Conservation (phyloP, 2,113 vertebrate species). For the Balaeniceps rex region DNA sequence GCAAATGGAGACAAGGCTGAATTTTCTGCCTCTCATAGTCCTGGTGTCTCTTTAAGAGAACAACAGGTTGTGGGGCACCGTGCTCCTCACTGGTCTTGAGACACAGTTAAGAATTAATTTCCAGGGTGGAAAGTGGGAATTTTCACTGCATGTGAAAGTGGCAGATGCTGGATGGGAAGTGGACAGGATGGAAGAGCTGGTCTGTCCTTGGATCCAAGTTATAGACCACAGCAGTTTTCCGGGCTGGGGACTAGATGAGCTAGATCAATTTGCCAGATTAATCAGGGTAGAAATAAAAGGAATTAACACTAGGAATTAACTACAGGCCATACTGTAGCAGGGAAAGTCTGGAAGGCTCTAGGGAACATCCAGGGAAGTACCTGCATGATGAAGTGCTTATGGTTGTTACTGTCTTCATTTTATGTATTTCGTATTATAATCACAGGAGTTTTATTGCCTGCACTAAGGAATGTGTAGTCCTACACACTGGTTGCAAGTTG, state of each 20-base stretch:
- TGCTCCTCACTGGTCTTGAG: not conserved
- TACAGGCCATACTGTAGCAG: not conserved
- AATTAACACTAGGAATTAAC: not conserved
- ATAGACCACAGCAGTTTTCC: not conserved
- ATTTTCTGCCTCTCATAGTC: not conserved
- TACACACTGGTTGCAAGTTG: not conserved
- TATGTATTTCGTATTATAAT: not conserved
- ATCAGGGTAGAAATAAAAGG: not conserved
- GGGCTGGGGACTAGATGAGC: not conserved
- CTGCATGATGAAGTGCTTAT: not conserved
- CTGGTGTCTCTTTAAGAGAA: not conserved
- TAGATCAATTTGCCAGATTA: not conserved
- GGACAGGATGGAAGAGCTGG: not conserved
- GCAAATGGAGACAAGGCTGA: not conserved
- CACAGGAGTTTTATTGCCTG: not conserved
- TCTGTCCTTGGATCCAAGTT: not conserved
- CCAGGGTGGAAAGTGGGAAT: not conserved
- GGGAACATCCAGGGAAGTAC: not conserved
- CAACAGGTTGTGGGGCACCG: fast-evolving
- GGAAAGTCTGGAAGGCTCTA: not conserved
- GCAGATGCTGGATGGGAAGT: not conserved
- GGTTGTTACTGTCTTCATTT: not conserved
- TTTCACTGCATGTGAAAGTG: not conserved
- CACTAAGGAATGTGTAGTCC: not conserved
- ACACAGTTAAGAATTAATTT: fast-evolving